Evolutionary conservation across 2,113 vertebrate genomes (phyloP).

Genomic region (Oceanites oceanicus): DNA sequence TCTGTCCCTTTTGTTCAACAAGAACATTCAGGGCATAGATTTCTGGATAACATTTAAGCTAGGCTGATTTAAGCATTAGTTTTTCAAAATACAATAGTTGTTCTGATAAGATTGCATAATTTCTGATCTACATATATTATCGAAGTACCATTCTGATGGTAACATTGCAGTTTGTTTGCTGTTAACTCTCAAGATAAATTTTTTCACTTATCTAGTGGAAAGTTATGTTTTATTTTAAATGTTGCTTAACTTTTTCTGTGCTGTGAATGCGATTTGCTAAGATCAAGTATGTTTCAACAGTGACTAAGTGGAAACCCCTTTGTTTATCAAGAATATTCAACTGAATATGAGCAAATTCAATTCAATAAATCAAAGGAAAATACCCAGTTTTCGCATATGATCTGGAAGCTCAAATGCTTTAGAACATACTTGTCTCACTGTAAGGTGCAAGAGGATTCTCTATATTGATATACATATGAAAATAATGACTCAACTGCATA

Average conservation of each 20-base stretch:
- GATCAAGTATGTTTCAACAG: neutral
- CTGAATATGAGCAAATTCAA: neutral
- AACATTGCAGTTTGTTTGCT: neutral
- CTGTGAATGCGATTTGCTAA: neutral
- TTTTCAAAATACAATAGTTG: neutral
- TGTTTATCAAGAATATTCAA: neutral
- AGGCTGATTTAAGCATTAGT: neutral
- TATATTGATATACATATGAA: neutral
- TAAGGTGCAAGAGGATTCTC: neutral
- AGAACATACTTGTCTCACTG: neutral
- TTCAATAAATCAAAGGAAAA: neutral
- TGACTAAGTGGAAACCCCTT: neutral
- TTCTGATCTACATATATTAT: neutral
- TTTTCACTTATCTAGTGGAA: neutral
- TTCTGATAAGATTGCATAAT: neutral
- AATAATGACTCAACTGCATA: neutral
- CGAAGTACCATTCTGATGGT: neutral
- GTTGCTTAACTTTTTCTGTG: neutral
- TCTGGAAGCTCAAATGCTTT: neutral
- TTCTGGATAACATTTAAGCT: neutral
- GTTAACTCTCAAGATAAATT: neutral
- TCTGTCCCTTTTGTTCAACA: neutral
- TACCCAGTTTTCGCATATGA: neutral
- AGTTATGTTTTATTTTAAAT: neutral
- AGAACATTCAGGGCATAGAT: neutral